Conservation (phyloP, 2,888 invertebrate genomes). For the Tanytarsus gracilentus region DNA sequence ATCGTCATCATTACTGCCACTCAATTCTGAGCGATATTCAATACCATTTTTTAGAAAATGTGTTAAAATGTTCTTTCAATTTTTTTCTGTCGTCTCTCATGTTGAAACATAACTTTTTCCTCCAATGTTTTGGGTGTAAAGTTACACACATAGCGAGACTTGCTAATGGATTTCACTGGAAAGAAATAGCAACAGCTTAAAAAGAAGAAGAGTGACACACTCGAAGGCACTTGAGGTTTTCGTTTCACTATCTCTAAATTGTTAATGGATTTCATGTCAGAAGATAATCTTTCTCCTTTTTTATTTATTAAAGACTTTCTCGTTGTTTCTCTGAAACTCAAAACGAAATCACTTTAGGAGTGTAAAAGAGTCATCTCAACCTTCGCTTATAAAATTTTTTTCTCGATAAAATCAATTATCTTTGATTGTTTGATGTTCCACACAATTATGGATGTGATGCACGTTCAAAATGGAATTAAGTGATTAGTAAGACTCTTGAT, state of each 20-base stretch:
- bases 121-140: background rate
- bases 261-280: constrained; percentile 12
- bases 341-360: constrained; percentile 5
- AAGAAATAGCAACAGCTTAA: background rate
- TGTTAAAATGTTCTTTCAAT: background rate
- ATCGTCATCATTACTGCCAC: background rate
- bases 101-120: background rate
- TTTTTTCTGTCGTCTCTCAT: background rate
- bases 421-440: background rate
- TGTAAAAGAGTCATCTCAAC: constrained; percentile 5
- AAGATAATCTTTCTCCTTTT: constrained; percentile 1
- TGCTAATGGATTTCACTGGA: background rate
- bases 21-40: background rate
- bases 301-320: background rate
- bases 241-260: background rate
- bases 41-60: background rate
- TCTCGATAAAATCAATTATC: background rate
- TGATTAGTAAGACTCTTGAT: too few species aligned
- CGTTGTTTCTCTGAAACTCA: background rate
- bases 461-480: too few species aligned
- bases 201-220: constrained; percentile 6
- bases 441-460: too few species aligned
- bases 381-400: background rate
- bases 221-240: constrained; percentile 5
- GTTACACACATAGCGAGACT: background rate